Conservation (phyloP, 2,113 vertebrate genomes). For the Meleagris gallopavo region DNA sequence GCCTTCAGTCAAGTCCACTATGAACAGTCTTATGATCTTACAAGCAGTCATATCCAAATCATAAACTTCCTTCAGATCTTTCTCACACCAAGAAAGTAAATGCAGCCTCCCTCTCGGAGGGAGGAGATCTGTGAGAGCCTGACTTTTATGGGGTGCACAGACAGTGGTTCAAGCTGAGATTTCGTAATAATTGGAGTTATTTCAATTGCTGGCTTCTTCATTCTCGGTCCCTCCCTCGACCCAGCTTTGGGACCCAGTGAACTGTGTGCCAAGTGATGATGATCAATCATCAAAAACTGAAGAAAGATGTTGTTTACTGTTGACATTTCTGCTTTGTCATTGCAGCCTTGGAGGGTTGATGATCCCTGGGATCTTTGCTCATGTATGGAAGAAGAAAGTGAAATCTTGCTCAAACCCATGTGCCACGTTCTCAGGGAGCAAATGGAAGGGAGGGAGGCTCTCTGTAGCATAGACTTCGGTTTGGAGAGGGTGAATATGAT, state of each 20-base stretch:
- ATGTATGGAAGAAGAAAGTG: neutral
- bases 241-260: neutral
- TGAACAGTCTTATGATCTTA: neutral
- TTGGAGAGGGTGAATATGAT: neutral
- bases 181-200: neutral
- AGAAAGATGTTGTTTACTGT: neutral
- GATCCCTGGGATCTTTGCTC: neutral
- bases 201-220: neutral
- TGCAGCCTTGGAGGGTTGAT: neutral
- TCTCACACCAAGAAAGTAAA: neutral
- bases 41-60: neutral
- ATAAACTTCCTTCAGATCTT: neutral
- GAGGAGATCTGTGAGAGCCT: neutral
- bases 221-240: neutral
- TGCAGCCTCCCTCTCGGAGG: neutral
- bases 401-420: neutral
- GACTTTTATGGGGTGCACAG: neutral
- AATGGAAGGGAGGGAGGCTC: neutral
- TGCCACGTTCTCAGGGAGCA: neutral
- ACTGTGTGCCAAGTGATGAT: neutral
- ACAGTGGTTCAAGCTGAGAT: neutral
- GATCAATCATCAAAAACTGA: neutral
- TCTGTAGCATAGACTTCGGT: neutral
- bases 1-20: neutral
- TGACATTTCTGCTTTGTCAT: neutral